These are phyloP conservation scores for Ichneumon xanthorius DNA, from an alignment of 2,888 invertebrate genomes.

Conservation along the genomic window DNA sequence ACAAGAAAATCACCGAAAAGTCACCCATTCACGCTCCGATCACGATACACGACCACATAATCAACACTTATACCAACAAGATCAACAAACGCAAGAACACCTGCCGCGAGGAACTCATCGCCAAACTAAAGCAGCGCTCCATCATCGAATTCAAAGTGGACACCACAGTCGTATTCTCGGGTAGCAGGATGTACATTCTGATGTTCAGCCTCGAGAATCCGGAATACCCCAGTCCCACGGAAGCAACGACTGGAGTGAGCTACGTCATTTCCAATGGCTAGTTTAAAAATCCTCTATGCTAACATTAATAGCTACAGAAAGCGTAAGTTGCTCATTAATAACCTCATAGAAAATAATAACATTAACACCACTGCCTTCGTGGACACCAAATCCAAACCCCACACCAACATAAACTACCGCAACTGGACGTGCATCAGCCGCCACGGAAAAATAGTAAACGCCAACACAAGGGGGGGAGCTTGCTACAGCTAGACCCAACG, in stretches of 20 bases:
- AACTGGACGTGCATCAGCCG: background rate
- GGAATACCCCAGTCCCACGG: background rate
- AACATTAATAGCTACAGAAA: constrained; percentile 6
- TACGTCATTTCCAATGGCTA: constrained; percentile 10
- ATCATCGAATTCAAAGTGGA: constrained; percentile 11
- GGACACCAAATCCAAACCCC: background rate
- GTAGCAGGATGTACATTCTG: constrained; percentile 5
- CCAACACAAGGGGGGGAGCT: constrained; percentile 2
- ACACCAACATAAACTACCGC: background rate
- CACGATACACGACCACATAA: constrained; percentile 2
- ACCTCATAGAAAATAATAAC: constrained; percentile 1
- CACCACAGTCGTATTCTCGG: background rate
- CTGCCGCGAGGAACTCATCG: background rate
- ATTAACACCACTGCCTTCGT: constrained; percentile 3
- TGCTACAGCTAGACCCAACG: background rate
- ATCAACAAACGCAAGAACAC: constrained; percentile 18
- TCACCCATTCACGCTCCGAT: background rate
- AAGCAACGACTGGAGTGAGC: constrained; percentile 4
- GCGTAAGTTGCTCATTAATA: background rate
- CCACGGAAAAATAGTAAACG: background rate
- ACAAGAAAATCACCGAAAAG: background rate
- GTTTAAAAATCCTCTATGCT: background rate
- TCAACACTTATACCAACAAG: background rate
- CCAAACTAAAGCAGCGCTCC: constrained; percentile 9
- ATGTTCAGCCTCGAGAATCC: constrained; percentile 17